Conservation (phyloP, 2,888 invertebrate species). For the Drosophila aldrichi region DNA sequence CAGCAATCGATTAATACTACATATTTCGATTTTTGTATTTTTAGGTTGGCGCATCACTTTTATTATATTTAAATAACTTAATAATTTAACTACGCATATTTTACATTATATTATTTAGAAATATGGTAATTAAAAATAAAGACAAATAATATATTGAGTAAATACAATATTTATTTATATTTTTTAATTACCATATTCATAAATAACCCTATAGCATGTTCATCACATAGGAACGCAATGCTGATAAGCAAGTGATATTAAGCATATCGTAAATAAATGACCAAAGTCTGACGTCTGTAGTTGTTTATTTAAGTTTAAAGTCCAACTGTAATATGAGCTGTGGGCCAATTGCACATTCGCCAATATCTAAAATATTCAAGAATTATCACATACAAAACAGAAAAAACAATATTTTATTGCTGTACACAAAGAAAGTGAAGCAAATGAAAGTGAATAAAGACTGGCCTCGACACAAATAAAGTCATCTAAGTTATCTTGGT, state of each 20-base stretch:
- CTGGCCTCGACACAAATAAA: background rate
- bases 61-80: background rate
- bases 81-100: background rate
- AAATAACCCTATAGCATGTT: too few relatives aligned
- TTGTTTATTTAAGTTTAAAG: background rate
- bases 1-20: background rate
- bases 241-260: background rate
- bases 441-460: background rate
- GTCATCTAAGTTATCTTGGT: conserved; percentile 11
- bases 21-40: background rate
- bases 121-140: too few relatives aligned
- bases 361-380: too few relatives aligned
- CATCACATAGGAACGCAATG: background rate
- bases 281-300: background rate
- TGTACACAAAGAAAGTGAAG: background rate
- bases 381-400: background rate
- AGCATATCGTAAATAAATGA: background rate
- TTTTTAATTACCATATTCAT: background rate
- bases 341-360: background rate
- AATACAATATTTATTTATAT: background rate
- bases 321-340: background rate
- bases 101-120: background rate
- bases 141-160: background rate
- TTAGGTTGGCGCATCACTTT: background rate
- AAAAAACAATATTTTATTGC: too few relatives aligned